Percentiles rank a stretch among this genome's conserved stretches.
These are phyloP conservation scores for Heliconius erato DNA, from an alignment of 2,888 invertebrate species.

Conservation along the genomic window DNA sequence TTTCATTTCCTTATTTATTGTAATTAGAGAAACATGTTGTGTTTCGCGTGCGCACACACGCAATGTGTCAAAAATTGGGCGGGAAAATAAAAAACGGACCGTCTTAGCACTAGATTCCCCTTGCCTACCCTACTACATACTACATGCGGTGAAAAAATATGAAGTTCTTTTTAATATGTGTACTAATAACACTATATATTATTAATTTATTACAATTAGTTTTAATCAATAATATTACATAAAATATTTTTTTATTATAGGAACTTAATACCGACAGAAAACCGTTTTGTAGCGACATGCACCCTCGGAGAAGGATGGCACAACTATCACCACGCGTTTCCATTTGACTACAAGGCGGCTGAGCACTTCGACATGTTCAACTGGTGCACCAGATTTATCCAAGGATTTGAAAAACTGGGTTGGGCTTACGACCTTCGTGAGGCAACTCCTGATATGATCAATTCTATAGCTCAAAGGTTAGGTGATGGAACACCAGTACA, in stretches of 20 bases:
- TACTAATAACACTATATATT: no score
- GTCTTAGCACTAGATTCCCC: not conserved
- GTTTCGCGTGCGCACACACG: not conserved
- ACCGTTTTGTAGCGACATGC: conserved; percentile 86
- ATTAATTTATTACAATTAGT: not conserved
- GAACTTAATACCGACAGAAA: conserved; percentile 87
- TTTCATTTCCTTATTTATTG: not conserved
- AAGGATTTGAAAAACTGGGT: conserved; percentile 73
- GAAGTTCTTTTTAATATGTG: not conserved
- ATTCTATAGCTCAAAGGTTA: conserved; percentile 73
- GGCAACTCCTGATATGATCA: conserved; percentile 79
- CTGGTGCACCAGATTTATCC: conserved; percentile 72
- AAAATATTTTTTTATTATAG: conserved; percentile 67
- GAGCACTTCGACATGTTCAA: conserved; percentile 84
- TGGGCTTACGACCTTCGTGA: conserved; percentile 78
- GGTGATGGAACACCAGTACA: conserved; percentile 79
- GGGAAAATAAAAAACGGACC: not conserved
- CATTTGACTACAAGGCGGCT: conserved; percentile 87
- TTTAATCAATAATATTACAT: not conserved
- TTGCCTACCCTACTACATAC: not conserved
- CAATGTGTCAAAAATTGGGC: not conserved
- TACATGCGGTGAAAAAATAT: no score
- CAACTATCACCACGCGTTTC: conserved; percentile 92
- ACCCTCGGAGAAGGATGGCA: conserved; percentile 90
- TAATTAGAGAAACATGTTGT: not conserved